These are phyloP conservation scores for Hipparchia semele DNA, from an alignment of 2,888 invertebrate species.

Conservation along the genomic window DNA sequence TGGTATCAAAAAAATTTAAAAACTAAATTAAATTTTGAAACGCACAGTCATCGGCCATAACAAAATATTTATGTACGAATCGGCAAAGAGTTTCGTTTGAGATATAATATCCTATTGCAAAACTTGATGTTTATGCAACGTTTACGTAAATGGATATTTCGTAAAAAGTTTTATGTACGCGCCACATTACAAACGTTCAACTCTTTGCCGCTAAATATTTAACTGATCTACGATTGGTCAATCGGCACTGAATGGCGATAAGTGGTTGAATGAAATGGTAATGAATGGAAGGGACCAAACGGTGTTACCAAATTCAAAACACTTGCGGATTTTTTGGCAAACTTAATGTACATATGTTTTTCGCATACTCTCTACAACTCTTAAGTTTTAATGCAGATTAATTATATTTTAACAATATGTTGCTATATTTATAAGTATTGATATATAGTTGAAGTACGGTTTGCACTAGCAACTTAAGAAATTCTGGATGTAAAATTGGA, in stretches of 20 bases:
- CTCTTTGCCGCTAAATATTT: conserved; percentile 62
- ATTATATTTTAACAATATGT: too few species aligned
- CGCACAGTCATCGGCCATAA: conserved; percentile 11
- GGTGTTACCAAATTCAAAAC: conserved; percentile 4
- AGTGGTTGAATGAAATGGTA: conserved; percentile 23
- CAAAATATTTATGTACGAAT: conserved; percentile 7
- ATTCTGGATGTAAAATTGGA: too few species aligned
- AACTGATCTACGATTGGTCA: conserved; percentile 49
- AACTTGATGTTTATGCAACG: conserved; percentile 44
- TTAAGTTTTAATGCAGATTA: too few species aligned
- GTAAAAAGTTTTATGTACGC: conserved; percentile 48
- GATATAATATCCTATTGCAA: conserved; percentile 18
- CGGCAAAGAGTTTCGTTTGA: conserved; percentile 8
- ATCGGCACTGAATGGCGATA: conserved; percentile 29
- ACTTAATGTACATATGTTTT: background rate
- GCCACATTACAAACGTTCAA: conserved; percentile 51
- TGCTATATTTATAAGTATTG: too few species aligned
- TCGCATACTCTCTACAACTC: background rate
- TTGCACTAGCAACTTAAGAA: too few species aligned
- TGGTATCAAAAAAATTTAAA: conserved; percentile 4
- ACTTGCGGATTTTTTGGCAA: background rate
- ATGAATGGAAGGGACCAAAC: conserved; percentile 20
- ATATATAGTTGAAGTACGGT: too few species aligned
- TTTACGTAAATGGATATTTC: conserved; percentile 52
- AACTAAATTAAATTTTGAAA: background rate